Percentiles rank a stretch among this genome's conserved stretches.
phyloP scores from a whole-genome alignment of 2,888 invertebrate species.

The Tenthredo scrophulariae region DNA sequence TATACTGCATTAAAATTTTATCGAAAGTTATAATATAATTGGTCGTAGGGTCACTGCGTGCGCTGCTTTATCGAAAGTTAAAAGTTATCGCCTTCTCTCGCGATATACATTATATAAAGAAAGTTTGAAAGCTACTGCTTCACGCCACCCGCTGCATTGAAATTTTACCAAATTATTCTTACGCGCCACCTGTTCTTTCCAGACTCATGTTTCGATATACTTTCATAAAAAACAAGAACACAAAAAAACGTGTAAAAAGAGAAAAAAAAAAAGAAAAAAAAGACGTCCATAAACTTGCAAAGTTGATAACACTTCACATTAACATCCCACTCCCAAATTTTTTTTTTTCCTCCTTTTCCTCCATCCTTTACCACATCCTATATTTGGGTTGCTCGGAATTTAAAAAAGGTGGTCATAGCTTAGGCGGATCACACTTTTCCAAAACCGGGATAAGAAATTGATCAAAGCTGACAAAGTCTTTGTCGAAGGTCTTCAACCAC shows the following conservation, averaged over 20 bases:
- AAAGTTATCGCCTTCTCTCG: constrained; percentile 23
- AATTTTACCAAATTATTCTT: constrained; percentile 46
- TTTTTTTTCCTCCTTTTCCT: constrained; percentile 31
- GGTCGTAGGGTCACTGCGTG: background rate
- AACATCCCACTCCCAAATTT: constrained; percentile 14
- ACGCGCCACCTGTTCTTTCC: constrained; percentile 38
- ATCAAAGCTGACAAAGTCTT: constrained; percentile 29
- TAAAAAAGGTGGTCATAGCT: background rate
- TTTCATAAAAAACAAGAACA: background rate
- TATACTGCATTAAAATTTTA: constrained; percentile 29
- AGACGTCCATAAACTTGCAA: background rate
- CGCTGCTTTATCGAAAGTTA: constrained; percentile 39
- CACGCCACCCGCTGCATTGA: constrained; percentile 44
- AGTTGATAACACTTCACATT: constrained; percentile 26
- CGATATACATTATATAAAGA: constrained; percentile 17
- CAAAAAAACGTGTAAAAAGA: background rate
- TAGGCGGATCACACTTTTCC: constrained; percentile 6
- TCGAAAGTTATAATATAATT: constrained; percentile 41
- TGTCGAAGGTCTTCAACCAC: background rate
- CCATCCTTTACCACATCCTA: constrained; percentile 5
- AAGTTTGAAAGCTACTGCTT: constrained; percentile 43
- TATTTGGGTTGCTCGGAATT: background rate
- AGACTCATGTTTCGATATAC: constrained; percentile 18
- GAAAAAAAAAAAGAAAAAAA: background rate
- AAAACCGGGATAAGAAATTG: constrained; percentile 22